Evolutionary conservation across 2,888 invertebrate genomes (phyloP).

Genomic region (Ectemnius lituratus): DNA sequence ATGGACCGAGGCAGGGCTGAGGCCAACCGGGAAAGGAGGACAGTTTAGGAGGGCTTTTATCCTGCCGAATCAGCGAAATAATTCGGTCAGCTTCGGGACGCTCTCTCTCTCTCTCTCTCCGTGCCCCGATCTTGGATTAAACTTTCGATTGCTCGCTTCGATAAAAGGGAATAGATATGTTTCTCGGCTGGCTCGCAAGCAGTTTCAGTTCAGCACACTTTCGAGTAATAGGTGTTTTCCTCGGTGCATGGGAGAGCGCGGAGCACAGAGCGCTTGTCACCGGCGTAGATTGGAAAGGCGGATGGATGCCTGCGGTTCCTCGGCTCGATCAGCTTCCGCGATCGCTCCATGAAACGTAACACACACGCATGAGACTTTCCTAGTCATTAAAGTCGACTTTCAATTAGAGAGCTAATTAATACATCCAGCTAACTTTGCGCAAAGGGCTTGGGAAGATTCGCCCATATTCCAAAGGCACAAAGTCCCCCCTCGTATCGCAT

Average conservation of each 20-base stretch:
- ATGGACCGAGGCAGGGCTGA: too few species aligned
- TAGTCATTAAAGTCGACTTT: neutral
- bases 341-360: constrained; percentile 29
- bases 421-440: neutral
- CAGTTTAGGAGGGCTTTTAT: constrained; percentile 16
- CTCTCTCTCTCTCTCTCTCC: neutral
- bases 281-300: constrained; percentile 25
- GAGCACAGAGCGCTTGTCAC: neutral
- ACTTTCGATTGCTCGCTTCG: constrained; percentile 4
- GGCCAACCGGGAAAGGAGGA: constrained; percentile 1
- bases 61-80: constrained; percentile 23
- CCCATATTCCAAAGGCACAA: too few species aligned
- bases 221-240: too few species aligned
- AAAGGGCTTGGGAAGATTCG: too few species aligned
- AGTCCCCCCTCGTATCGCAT: too few species aligned
- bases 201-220: too few species aligned
- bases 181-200: too few species aligned
- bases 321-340: constrained; percentile 29
- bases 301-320: constrained; percentile 30
- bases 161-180: neutral
- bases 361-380: neutral
- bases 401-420: neutral
- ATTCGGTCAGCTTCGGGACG: constrained; percentile 9
- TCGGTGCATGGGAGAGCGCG: too few species aligned
- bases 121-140: constrained; percentile 2